These are phyloP conservation scores for Psilopogon haemacephalus DNA, from an alignment of 2,113 vertebrate genomes.

Conservation along the genomic window DNA sequence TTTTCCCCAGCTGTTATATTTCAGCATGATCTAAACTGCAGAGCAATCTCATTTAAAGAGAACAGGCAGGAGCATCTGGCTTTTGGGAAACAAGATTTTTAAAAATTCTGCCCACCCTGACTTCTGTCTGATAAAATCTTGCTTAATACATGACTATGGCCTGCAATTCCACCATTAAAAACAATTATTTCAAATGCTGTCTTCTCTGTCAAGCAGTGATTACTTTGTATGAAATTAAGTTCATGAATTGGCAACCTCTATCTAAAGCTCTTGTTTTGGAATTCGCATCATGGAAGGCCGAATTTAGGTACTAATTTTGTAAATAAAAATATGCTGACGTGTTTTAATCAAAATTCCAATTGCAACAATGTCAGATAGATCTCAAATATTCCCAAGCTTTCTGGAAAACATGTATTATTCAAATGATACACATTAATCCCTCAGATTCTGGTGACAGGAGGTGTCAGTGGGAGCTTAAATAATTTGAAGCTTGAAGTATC, in stretches of 20 bases:
- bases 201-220: not conserved
- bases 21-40: not conserved
- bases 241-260: not conserved
- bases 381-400: not conserved
- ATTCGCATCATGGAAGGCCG: not conserved
- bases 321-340: not conserved
- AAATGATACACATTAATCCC: not conserved
- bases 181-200: not conserved
- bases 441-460: not conserved
- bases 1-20: not conserved
- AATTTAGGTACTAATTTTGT: not conserved
- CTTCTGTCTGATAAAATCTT: not conserved
- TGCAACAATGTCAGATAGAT: not conserved
- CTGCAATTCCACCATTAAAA: not conserved
- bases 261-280: not conserved
- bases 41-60: not conserved
- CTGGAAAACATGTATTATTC: not conserved
- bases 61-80: accelerated
- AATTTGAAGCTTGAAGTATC: not conserved
- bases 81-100: not conserved
- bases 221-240: not conserved
- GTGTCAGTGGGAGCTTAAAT: not conserved
- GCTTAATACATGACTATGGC: not conserved
- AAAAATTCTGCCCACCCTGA: not conserved
- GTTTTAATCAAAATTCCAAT: not conserved